Percentiles rank a stretch among this genome's conserved stretches.
Evolutionary conservation across 1,140 invertebrate species (phyloP).

Genomic region (Drosophila seguyi): DNA sequence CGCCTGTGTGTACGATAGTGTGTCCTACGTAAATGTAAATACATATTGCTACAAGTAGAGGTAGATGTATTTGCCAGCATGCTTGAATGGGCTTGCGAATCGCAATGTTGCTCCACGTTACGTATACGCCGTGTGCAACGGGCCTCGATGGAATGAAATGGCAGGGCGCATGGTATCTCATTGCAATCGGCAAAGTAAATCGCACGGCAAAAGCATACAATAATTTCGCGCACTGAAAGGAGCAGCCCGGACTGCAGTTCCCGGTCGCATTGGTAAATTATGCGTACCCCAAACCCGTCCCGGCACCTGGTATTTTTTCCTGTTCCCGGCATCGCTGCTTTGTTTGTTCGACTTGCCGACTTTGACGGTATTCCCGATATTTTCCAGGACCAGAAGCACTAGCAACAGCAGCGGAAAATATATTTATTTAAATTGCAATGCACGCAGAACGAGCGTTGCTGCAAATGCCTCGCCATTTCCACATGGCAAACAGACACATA

Average conservation of each 20-base stretch:
- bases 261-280: slow-evolving; percentile 62
- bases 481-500: slow-evolving; percentile 65
- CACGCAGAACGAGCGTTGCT: slow-evolving; percentile 37
- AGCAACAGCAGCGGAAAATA: slow-evolving; percentile 59
- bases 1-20: slow-evolving; percentile 4
- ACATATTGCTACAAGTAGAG: slow-evolving; percentile 44
- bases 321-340: slow-evolving; percentile 6
- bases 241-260: slow-evolving; percentile 16
- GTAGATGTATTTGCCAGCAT: slow-evolving; percentile 59
- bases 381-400: slow-evolving; percentile 29
- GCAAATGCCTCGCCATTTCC: slow-evolving; percentile 60
- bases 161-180: slow-evolving; percentile 54
- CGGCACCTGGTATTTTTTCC: background rate
- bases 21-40: slow-evolving; percentile 43
- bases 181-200: slow-evolving; percentile 75
- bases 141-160: slow-evolving; percentile 16
- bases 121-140: slow-evolving; percentile 71
- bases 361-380: slow-evolving; percentile 54
- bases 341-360: slow-evolving; percentile 73
- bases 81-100: slow-evolving; percentile 63
- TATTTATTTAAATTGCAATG: slow-evolving; percentile 78
- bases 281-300: slow-evolving; percentile 52
- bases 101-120: slow-evolving; percentile 36
- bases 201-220: slow-evolving; percentile 67
- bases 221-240: slow-evolving; percentile 57